phyloP scores from a whole-genome alignment of 2,888 invertebrate species.

The Scaptomyza flava region DNA sequence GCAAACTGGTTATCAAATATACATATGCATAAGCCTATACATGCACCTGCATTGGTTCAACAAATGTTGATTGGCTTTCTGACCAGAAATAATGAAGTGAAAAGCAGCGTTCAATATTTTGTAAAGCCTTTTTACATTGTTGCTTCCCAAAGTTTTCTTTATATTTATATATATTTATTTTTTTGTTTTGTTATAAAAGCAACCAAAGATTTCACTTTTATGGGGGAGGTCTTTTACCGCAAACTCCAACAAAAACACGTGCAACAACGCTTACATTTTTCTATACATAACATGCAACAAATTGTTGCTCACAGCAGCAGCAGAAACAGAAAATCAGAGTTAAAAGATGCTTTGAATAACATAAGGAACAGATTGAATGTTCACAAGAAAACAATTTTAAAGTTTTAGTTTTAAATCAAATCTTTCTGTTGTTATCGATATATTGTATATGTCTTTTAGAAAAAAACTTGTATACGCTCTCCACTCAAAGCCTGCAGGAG shows the following conservation, averaged over 20 bases:
- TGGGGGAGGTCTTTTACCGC: constrained; percentile 38
- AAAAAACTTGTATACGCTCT: too few relatives aligned
- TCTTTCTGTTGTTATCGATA: too few relatives aligned
- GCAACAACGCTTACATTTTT: constrained; percentile 1
- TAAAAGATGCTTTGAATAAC: too few relatives aligned
- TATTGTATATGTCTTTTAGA: too few relatives aligned
- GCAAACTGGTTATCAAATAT: constrained; percentile 42
- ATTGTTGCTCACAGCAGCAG: background rate
- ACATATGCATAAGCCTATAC: background rate
- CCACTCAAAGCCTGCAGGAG: too few relatives aligned
- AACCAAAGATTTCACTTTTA: constrained; percentile 72
- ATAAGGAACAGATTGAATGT: too few relatives aligned
- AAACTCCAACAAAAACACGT: constrained; percentile 16
- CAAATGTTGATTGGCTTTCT: constrained; percentile 58
- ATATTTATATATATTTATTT: background rate
- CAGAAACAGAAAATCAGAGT: too few relatives aligned
- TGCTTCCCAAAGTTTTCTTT: too few relatives aligned
- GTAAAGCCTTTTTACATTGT: background rate
- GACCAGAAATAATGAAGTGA: constrained; percentile 42
- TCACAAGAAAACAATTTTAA: too few relatives aligned
- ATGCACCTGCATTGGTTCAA: constrained; percentile 3
- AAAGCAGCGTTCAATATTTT: constrained; percentile 25
- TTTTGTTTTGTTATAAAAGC: constrained; percentile 59
- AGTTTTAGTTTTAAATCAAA: too few relatives aligned
- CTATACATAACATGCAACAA: background rate